Base-by-base conservation (phyloP, 2,797 vertebrate species). In the Lateolabrax maculatus region DNA sequence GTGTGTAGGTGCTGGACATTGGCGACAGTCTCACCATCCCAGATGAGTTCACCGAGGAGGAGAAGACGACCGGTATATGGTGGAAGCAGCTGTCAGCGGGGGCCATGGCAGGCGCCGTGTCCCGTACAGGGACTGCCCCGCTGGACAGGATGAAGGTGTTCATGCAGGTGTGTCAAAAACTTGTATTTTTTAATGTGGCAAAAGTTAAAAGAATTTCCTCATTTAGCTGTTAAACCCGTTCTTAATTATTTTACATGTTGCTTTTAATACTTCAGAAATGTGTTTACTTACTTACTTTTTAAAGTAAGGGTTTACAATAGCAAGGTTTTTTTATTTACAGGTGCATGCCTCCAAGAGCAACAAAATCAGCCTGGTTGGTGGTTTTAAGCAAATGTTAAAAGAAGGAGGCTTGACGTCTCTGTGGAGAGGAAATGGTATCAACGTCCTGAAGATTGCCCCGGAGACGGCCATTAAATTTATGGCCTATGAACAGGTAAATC, bases 401-500 rank as follows among this genome's bases (percentile, higher is more conserved):
- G 98, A 99, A 93, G 98, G 98, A 67, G 97, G 98, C 1, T 1
- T 94, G 62, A 41, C 70, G 16, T 98, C 97, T 2, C 94, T 99
- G 73, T 99, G 97, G 98, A 95, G 97, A 80, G 97, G 97, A 80
- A 99, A 99, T 10, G 97, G 97, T 9, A 95, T 97, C 27, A 99
- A 98, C 39, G 97, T 99, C 51, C 92, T 99, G 76, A 99, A 99
- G 94, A 99, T 98, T 5, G 97, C 97, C 57, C 98, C 97, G 0
- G 97, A 99, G 94, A 98, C 97, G 0, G 97, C 98, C 73, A 96
- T 98, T 88, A 99, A 99, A 76, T 99, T 98, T 85, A 97, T 95
- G 96, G 96, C 97, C 3, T 99, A 98, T 80, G 98, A 99, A 82
- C 96, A 97, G 96, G 97, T 98, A 94, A 69, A n/a, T 8, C 2